These are phyloP conservation scores for Antheraea pernyi DNA, from an alignment of 1,140 invertebrate species.

Conservation along the genomic window DNA sequence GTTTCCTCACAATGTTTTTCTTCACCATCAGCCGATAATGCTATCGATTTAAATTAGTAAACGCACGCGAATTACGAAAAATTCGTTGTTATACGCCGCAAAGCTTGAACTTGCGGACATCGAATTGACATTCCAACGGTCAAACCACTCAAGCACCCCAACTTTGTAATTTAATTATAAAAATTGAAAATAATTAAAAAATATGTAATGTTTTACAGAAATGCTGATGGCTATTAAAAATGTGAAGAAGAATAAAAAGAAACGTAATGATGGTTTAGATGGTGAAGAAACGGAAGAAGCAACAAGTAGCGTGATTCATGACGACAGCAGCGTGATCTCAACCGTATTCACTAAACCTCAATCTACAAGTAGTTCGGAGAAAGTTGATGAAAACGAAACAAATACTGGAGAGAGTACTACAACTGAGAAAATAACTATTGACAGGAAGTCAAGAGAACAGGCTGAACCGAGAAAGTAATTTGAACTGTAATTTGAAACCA, in stretches of 20 bases:
- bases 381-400: background rate
- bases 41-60: no score
- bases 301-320: background rate
- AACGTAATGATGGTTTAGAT: slow-evolving; percentile 6
- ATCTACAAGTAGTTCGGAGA: background rate
- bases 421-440: background rate
- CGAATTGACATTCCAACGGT: no score
- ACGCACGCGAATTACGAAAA: no score
- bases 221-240: slow-evolving; percentile 46
- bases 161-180: no score
- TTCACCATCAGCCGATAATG: no score
- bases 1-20: no score
- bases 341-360: background rate
- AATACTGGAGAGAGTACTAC: background rate
- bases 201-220: slow-evolving; percentile 28
- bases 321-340: background rate
- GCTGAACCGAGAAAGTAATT: background rate
- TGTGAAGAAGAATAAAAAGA: slow-evolving; percentile 46
- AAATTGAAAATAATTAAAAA: no score
- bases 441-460: background rate
- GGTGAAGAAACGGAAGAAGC: slow-evolving; percentile 4
- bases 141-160: no score
- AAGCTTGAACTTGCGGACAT: no score
- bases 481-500: no score
- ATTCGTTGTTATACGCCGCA: no score